These are phyloP conservation scores for Carpatolechia fugitivella DNA, from an alignment of 2,888 invertebrate species.

Conservation along the genomic window DNA sequence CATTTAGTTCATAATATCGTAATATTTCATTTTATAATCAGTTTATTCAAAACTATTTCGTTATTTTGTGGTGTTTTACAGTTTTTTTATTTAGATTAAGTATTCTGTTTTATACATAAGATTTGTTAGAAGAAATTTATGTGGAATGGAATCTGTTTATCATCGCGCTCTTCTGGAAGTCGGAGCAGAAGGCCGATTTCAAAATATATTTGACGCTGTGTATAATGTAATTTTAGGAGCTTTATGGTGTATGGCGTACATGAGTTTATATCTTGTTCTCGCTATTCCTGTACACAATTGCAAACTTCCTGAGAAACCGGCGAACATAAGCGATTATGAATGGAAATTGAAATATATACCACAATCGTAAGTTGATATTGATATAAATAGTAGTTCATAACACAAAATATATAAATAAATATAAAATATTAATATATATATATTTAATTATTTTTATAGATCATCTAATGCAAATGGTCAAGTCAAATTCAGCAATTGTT, in stretches of 20 bases:
- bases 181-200: conserved; percentile 61
- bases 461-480: conserved; percentile 27
- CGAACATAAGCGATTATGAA: conserved; percentile 41
- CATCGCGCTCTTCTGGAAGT: conserved; percentile 50
- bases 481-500: conserved; percentile 36
- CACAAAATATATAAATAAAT: background rate
- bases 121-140: background rate
- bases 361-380: conserved; percentile 35
- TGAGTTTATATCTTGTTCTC: conserved; percentile 62
- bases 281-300: conserved; percentile 66
- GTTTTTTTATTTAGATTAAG: no score
- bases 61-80: background rate
- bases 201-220: conserved; percentile 58
- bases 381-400: background rate
- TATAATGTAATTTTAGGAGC: conserved; percentile 55
- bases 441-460: conserved; percentile 22
- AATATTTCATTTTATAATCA: no score
- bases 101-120: no score
- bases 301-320: conserved; percentile 48
- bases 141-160: conserved; percentile 44
- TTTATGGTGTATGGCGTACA: conserved; percentile 57
- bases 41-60: no score
- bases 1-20: no score
- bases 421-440: no score
- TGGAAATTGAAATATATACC: conserved; percentile 58